Evolutionary conservation across 2,888 invertebrate species (phyloP), one percentile per base, ranked within the genome.

Genomic region (Monoplex corrugatus): DNA sequence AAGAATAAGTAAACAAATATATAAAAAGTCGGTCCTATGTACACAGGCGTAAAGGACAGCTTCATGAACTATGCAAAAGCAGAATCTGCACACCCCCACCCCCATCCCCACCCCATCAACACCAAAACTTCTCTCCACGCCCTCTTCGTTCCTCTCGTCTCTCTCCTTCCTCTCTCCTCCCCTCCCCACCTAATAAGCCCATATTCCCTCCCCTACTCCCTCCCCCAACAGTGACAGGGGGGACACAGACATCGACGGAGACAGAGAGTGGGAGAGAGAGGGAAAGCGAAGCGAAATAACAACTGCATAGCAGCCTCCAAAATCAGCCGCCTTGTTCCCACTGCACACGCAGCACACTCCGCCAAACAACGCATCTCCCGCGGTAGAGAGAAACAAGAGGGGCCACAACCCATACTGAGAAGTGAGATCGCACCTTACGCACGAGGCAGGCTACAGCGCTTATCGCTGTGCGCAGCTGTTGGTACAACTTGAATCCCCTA

Each of bases 331-430:
- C n/a, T n/a, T n/a, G n/a, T n/a, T n/a, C n/a, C n/a, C n/a, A n/a
- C n/a, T n/a, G n/a, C n/a, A n/a, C n/a, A n/a, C n/a, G n/a, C n/a
- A n/a, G n/a, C n/a, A n/a, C n/a, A n/a, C n/a, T n/a, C n/a, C 28
- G 0, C 23, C 43, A n/a, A 32, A 19, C 84, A 10, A n/a, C 19
- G 10, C 32, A n/a, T 8, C 0, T 35, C 50, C 0, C 19, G 1
- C 2, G n/a, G 43, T 57, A 84, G 43, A 83, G 40, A 68, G 43
- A n/a, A 32, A 57, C 57, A 44, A 1, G 23, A 5, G 43, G 38
- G 16, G 35, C 19, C 35, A 57, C 23, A 32, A 23, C 43, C 78
- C 86, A n/a, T 95, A 95, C 94, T 94, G 95, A 87, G 50, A 63
- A 38, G 83, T 28, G 82, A 82, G 82, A 82, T 35, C 16, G 83